Conservation (phyloP, 2,888 invertebrate species). For the Hemistola chrysoprasaria region DNA sequence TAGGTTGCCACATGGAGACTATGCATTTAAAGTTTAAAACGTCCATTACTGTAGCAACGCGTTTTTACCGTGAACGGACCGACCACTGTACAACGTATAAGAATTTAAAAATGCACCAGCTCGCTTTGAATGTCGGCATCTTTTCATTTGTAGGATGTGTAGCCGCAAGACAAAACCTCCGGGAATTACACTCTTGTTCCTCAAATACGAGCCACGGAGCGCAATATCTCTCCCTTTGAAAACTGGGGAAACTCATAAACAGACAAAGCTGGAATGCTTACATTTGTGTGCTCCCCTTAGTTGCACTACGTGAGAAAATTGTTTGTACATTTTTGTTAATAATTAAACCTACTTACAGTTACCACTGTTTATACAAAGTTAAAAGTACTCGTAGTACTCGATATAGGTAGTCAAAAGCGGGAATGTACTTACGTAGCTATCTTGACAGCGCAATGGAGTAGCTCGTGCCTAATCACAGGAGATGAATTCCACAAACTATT, state of each 20-base stretch:
- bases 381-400: no score
- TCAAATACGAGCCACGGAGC: slow-evolving; percentile 65
- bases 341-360: slow-evolving; percentile 7
- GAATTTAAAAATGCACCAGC: slow-evolving; percentile 69
- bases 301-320: slow-evolving; percentile 42
- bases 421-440: no score
- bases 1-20: slow-evolving; percentile 24
- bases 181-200: slow-evolving; percentile 75
- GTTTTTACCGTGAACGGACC: slow-evolving; percentile 43
- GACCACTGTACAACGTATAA: slow-evolving; percentile 39
- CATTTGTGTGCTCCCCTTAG: slow-evolving; percentile 50
- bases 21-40: slow-evolving; percentile 53
- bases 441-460: no score
- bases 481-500: slow-evolving; percentile 6
- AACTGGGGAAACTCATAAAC: slow-evolving; percentile 69
- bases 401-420: no score
- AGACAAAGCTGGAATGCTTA: slow-evolving; percentile 59
- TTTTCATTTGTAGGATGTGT: slow-evolving; percentile 71
- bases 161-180: slow-evolving; percentile 74
- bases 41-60: slow-evolving; percentile 49
- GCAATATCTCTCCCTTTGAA: slow-evolving; percentile 75
- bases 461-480: slow-evolving; percentile 9
- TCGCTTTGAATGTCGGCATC: slow-evolving; percentile 65
- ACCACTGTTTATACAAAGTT: no score
- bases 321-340: slow-evolving; percentile 34